Conservation (phyloP, 2,797 vertebrate genomes). For the Anabacerthia variegaticeps region DNA sequence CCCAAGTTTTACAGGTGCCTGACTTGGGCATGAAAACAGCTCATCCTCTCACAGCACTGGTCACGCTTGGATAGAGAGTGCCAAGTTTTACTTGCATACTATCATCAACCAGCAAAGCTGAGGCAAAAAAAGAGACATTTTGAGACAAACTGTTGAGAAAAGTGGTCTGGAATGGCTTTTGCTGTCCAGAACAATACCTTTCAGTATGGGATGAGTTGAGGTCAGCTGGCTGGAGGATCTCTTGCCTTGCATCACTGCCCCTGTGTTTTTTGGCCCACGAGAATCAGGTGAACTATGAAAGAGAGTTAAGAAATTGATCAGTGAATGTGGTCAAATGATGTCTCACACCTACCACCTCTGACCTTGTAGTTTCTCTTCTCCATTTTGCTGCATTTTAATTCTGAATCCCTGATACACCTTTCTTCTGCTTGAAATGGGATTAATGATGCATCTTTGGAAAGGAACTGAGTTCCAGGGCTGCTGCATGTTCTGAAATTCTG, state of each 20-base stretch:
- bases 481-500: neutral
- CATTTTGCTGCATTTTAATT: neutral
- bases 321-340: neutral
- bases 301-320: neutral
- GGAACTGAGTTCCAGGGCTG: neutral
- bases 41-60: neutral
- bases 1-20: neutral
- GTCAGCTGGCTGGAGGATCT: slow-evolving; percentile 47
- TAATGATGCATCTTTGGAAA: neutral
- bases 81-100: neutral
- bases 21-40: neutral
- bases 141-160: neutral
- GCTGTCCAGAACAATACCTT: slow-evolving; percentile 75
- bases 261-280: slow-evolving; percentile 12
- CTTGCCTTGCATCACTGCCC: slow-evolving; percentile 42
- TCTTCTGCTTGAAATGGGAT: neutral
- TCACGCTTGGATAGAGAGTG: neutral
- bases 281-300: slow-evolving; percentile 27
- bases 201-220: slow-evolving; percentile 78
- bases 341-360: neutral
- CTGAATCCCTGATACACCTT: neutral
- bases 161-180: neutral
- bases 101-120: neutral
- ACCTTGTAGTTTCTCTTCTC: neutral
- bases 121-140: neutral